A percentile compares a stretch with the other conserved stretches of the same genome.
Evolutionary conservation across 2,113 vertebrate species (phyloP).

Genomic region (Cygnus atratus): DNA sequence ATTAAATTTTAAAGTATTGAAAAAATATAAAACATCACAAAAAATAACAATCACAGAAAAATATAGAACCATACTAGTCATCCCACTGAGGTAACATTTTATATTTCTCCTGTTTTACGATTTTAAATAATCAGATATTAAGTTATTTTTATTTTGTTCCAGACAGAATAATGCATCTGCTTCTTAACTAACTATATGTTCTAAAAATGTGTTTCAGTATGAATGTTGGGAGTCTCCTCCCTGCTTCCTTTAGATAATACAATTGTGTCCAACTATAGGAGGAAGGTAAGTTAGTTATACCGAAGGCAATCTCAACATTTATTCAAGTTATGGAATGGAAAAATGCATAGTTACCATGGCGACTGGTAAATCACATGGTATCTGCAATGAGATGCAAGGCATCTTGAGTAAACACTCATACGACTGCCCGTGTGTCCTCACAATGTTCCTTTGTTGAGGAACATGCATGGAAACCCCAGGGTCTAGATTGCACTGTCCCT

Average conservation of each 20-base stretch:
- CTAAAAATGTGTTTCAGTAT: neutral
- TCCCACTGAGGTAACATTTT: neutral
- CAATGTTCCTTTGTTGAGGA: constrained; percentile 5
- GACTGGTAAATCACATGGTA: constrained; percentile 61
- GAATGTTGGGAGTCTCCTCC: neutral
- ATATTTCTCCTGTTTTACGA: neutral
- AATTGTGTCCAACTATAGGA: constrained; percentile 11
- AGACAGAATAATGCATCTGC: neutral
- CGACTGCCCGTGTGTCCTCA: constrained; percentile 6
- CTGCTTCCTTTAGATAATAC: neutral
- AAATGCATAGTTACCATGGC: constrained; percentile 61
- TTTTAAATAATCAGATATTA: neutral
- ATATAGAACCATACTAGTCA: neutral
- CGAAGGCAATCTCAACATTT: constrained; percentile 55
- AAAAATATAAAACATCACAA: neutral
- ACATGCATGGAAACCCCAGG: neutral
- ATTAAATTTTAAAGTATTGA: neutral
- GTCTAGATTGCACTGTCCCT: neutral
- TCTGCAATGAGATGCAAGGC: constrained; percentile 48
- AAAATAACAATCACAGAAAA: neutral
- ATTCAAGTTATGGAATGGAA: constrained; percentile 66
- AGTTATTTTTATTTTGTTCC: neutral
- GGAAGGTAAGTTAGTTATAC: constrained; percentile 22
- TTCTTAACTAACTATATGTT: neutral
- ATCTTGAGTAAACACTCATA: constrained; percentile 59